Conservation (phyloP, 2,113 vertebrate species). For the Zosterops borbonicus region DNA sequence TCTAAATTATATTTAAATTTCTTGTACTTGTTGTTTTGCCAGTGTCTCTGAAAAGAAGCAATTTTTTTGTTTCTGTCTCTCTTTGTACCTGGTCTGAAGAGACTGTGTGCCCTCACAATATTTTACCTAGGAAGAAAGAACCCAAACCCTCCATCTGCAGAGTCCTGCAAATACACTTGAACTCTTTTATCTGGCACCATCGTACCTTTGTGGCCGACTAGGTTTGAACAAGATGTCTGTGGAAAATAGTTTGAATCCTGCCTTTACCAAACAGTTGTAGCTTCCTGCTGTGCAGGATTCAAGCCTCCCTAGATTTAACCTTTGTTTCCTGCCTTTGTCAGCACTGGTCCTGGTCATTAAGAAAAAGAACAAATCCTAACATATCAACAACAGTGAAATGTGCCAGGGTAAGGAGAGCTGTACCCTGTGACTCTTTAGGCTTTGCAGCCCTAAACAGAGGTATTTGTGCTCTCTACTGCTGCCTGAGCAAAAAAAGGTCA, state of each 20-base stretch:
- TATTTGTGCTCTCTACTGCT: background rate
- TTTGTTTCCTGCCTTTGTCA: background rate
- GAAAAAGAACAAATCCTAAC: background rate
- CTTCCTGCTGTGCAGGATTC: background rate
- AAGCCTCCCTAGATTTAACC: background rate
- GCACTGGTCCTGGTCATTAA: accelerated
- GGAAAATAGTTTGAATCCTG: background rate
- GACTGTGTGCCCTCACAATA: background rate
- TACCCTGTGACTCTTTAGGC: background rate
- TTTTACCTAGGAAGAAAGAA: background rate
- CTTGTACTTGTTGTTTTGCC: slow-evolving; percentile 44
- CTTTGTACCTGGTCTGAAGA: background rate
- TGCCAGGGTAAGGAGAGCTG: background rate
- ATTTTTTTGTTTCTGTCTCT: background rate
- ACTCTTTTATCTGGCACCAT: background rate
- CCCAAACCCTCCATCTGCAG: background rate
- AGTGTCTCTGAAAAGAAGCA: background rate
- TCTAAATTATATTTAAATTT: slow-evolving; percentile 68
- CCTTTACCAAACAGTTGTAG: background rate
- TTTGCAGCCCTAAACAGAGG: background rate
- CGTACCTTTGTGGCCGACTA: background rate
- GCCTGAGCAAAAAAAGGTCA: background rate
- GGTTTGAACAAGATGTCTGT: background rate
- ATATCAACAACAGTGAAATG: background rate
- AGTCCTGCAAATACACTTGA: slow-evolving; percentile 22